Evolutionary conservation across 2,888 invertebrate species (phyloP).

Genomic region (Caprella mutica): DNA sequence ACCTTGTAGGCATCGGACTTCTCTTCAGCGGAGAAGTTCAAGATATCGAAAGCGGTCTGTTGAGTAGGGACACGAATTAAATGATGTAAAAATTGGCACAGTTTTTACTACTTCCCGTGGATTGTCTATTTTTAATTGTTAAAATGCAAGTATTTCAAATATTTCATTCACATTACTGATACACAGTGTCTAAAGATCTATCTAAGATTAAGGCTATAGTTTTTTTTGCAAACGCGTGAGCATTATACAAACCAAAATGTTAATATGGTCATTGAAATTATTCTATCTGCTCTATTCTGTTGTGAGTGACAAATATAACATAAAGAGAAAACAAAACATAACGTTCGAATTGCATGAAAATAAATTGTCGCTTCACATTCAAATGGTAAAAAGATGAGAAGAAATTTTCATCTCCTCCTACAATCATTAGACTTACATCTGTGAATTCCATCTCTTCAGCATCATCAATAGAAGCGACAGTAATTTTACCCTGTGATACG

Average conservation of each 20-base stretch:
- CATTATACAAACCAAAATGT: no score
- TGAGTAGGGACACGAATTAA: not conserved
- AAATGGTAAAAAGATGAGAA: not conserved
- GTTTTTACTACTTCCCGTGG: no score
- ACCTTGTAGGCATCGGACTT: slow-evolving; percentile 62
- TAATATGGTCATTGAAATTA: no score
- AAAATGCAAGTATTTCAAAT: no score
- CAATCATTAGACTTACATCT: slow-evolving; percentile 88
- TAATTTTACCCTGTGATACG: slow-evolving; percentile 49
- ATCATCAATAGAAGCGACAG: slow-evolving; percentile 88
- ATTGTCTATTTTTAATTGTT: no score
- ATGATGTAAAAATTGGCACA: no score
- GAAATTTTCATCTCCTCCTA: not conserved
- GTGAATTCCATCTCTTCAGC: slow-evolving; percentile 78
- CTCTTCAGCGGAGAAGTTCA: slow-evolving; percentile 47
- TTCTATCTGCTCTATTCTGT: no score
- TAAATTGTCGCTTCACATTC: not conserved
- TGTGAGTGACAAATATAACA: no score
- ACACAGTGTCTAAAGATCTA: no score
- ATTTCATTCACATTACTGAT: no score
- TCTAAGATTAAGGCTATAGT: no score
- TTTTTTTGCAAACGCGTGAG: no score
- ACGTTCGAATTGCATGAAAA: not conserved
- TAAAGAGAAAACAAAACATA: not conserved
- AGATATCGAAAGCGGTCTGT: slow-evolving; percentile 51